A percentile compares a stretch with the other conserved stretches of the same genome.
Evolutionary conservation across 1,140 invertebrate genomes (phyloP).

Genomic region (Cydia splendana): DNA sequence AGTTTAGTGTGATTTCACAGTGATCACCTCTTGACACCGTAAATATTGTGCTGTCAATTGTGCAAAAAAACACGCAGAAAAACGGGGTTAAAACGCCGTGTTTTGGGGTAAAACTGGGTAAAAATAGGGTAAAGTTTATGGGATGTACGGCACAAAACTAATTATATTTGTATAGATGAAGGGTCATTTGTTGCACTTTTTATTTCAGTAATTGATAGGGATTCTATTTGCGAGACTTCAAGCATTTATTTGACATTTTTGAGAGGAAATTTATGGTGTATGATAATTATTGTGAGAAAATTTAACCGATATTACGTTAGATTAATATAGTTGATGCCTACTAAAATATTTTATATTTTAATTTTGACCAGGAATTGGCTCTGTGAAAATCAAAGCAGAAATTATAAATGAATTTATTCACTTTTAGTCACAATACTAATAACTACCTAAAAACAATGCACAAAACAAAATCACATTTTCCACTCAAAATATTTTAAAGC

Average conservation of each 20-base stretch:
- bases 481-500: too few relatives aligned
- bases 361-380: too few relatives aligned
- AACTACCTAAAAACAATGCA: too few relatives aligned
- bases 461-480: too few relatives aligned
- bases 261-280: conserved; percentile 41
- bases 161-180: conserved; percentile 71
- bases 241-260: conserved; percentile 38
- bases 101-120: conserved; percentile 66
- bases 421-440: too few relatives aligned
- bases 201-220: conserved; percentile 48
- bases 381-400: too few relatives aligned
- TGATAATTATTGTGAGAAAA: conserved; percentile 41
- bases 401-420: too few relatives aligned
- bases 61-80: conserved; percentile 59
- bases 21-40: conserved; percentile 66
- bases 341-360: too few relatives aligned
- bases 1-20: conserved; percentile 60
- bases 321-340: too few relatives aligned
- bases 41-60: conserved; percentile 60
- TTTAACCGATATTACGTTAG: conserved; percentile 35
- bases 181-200: conserved; percentile 55
- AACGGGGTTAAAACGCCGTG: conserved; percentile 68
- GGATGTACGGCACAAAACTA: conserved; percentile 65
- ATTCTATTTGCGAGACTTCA: conserved; percentile 43
- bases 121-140: conserved; percentile 40